Percentiles rank a stretch among this genome's conserved stretches.
Conservation (phyloP, 2,797 vertebrate species). For the Somateria mollissima region DNA sequence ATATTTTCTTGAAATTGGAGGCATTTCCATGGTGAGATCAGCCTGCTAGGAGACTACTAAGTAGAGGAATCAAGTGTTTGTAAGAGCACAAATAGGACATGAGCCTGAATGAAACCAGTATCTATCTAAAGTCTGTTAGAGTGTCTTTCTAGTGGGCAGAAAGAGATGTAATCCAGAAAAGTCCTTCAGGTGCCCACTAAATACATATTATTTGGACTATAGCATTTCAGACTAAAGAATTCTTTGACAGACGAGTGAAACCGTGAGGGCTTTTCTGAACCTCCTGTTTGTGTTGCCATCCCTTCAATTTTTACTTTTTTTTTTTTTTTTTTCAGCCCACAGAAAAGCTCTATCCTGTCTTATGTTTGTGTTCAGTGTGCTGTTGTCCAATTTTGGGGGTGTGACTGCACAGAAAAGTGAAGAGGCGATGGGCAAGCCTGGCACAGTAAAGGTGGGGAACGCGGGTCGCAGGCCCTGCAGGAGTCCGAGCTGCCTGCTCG, state of each 20-base stretch:
- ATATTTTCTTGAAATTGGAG: background rate
- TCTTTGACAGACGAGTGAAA: background rate
- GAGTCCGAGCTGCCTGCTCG: accelerated
- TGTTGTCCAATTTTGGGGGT: background rate
- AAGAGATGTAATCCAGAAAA: background rate
- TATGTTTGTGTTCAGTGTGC: background rate
- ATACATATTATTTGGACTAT: background rate
- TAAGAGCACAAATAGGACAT: background rate
- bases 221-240: background rate
- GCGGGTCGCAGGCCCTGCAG: background rate
- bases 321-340: background rate
- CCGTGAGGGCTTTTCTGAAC: background rate
- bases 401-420: background rate
- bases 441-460: background rate
- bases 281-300: background rate
- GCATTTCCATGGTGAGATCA: background rate
- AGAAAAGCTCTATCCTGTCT: background rate
- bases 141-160: background rate
- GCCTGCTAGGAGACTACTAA: background rate
- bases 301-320: background rate
- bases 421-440: background rate
- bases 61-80: accelerated
- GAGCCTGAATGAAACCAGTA: background rate
- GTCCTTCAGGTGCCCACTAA: background rate
- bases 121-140: background rate